A percentile compares a stretch with the other conserved stretches of the same genome.
These are phyloP conservation scores for Dipodomys stephensi DNA, from an alignment of 2,113 vertebrate genomes.

Conservation along the genomic window DNA sequence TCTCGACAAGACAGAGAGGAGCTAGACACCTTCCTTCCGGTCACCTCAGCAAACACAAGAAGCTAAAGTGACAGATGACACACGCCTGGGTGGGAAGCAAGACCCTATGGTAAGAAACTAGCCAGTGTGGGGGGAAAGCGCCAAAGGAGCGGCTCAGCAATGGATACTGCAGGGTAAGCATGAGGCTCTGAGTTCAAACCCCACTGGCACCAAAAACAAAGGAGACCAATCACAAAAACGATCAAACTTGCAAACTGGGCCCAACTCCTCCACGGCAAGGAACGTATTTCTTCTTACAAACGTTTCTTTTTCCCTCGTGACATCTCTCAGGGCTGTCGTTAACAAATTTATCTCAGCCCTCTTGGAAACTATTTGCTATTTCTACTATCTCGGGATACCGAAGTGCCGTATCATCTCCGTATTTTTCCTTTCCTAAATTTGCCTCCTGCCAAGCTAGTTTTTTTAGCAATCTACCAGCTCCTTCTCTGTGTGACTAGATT, in stretches of 20 bases:
- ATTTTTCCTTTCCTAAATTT: conserved; percentile 55
- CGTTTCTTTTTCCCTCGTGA: not conserved
- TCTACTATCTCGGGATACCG: conserved; percentile 43
- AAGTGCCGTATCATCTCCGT: not conserved
- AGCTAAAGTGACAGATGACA: too few species aligned
- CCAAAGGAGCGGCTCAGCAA: too few species aligned
- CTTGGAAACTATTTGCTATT: conserved; percentile 50
- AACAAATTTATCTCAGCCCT: conserved; percentile 47
- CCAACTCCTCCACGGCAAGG: conserved; percentile 28
- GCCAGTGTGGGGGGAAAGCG: too few species aligned
- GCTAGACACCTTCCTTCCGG: too few species aligned
- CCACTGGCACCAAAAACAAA: too few species aligned
- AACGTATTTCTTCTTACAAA: not conserved
- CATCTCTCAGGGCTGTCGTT: conserved; percentile 16
- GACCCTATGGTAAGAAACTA: too few species aligned
- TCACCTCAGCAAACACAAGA: too few species aligned
- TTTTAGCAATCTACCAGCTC: conserved; percentile 4
- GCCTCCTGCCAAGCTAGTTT: not conserved
- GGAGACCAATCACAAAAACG: not conserved
- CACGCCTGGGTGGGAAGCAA: too few species aligned
- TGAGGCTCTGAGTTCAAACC: too few species aligned
- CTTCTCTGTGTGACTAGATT: conserved; percentile 19
- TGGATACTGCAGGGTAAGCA: too few species aligned
- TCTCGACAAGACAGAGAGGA: too few species aligned
- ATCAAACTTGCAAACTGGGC: not conserved